phyloP scores from a whole-genome alignment of 35 echinoderm and acorn worm genomes.

The Chiridota heheva region DNA sequence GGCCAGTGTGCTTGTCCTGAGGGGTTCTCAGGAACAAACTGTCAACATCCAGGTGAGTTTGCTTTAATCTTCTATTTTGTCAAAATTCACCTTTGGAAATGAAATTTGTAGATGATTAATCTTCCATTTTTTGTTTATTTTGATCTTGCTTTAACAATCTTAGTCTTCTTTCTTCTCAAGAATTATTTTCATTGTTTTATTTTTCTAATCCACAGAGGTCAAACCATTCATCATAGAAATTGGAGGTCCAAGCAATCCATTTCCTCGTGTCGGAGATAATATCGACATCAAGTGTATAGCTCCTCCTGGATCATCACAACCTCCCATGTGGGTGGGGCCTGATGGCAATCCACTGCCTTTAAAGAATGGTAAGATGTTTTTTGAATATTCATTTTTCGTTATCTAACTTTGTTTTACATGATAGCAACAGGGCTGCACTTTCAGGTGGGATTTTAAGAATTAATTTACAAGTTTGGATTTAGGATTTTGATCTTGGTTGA shows the following conservation, averaged over 20 bases:
- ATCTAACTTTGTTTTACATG: too few species aligned
- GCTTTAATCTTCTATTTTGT: background rate
- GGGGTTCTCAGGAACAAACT: slow-evolving; percentile 46
- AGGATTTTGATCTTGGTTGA: too few species aligned
- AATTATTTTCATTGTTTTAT: too few species aligned
- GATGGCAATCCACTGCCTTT: slow-evolving; percentile 25
- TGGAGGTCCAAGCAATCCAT: slow-evolving; percentile 17
- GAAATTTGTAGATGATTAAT: too few species aligned
- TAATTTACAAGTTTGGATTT: too few species aligned
- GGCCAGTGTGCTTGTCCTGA: slow-evolving; percentile 56
- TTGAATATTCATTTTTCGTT: too few species aligned
- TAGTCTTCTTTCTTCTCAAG: background rate
- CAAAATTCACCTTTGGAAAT: background rate
- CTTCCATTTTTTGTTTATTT: background rate
- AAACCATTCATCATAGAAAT: slow-evolving; percentile 4
- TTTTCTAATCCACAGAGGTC: slow-evolving; percentile 1
- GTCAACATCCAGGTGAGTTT: slow-evolving; percentile 21
- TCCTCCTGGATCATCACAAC: slow-evolving; percentile 1
- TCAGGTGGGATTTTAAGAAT: too few species aligned
- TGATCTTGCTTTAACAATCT: background rate
- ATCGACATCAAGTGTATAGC: slow-evolving; percentile 33
- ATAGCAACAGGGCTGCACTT: too few species aligned
- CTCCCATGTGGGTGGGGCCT: slow-evolving; percentile 29
- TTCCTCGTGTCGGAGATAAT: slow-evolving; percentile 15
- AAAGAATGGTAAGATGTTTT: slow-evolving; percentile 31